Evolutionary conservation across 2,113 vertebrate genomes (phyloP), one percentile per base, ranked within the genome.

Genomic region (Chascanopsetta lugubris): DNA sequence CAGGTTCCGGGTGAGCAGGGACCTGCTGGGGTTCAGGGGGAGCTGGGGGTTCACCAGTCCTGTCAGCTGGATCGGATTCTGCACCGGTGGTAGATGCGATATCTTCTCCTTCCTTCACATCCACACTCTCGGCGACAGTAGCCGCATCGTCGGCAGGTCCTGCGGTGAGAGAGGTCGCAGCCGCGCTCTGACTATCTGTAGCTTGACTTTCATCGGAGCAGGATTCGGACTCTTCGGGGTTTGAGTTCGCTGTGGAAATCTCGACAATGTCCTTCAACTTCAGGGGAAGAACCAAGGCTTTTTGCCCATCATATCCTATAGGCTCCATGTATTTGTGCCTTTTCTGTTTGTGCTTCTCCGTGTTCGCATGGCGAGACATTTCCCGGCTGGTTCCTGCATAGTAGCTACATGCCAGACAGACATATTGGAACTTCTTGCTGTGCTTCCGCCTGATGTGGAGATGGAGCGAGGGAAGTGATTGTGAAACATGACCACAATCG

Each of bases 401-500:
- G 85, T 98, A 98, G 75, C 93, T 94, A 64, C 97, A 99, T 0
- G 96, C 97, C 88, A 96, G 92, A 78, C 97, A 99, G 32, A 95
- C 95, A 57, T 94, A 98, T 69, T 98, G 95, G 84, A 96, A 99
- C 56, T 97, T 94, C 81, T 91, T 94, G 5, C 93, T 95, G 76
- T 99, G 97, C n/a, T 94, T 97, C 71, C 94, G 91, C 73, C 97
- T 97, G 55, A 97, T 67, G 0, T 98, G 97, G 32, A 96, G 88
- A 36, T 95, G 94, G 17, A 99, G 92, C 1, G 97, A 95, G 30
- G 94, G 84, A 9, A 93, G 71, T 32, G 96, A 96, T 46, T 97
- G 94, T 56, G 96, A 94, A 26, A 80, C 74, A 59, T 98, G 98
- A 53, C 92, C 90, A 64, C 96, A 99, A 57, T 95, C 91, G 2